Evolutionary conservation across 2,888 invertebrate species (phyloP), one percentile per base, ranked within the genome.

Genomic region (Drosophila meridiana): DNA sequence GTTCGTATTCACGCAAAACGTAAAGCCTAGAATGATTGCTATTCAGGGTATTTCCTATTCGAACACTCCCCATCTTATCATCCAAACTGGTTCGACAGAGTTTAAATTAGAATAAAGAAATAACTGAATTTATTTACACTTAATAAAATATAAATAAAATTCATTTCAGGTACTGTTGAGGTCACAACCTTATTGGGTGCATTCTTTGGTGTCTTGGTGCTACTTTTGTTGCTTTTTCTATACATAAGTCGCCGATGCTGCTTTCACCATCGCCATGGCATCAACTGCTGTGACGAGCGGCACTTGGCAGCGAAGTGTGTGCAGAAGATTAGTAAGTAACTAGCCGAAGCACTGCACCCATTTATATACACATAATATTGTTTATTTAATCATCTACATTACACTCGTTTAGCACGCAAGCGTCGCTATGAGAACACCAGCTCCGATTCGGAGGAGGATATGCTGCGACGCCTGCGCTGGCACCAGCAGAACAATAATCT

Each of bases 121-220:
- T 50, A 50, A 9, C 9, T 26, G 7, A 20, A 38, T 4, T 36
- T 11, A 38, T 4, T 36, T 11, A 20, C 11, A 6, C 6, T 20
- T 26, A 4, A 52, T 34, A 34, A 48, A 34, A n/a, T 40, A 56
- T n/a, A 28, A 36, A 52, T 45, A 8, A 2, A 56, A n/a, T 30
- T 55, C 30, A 5, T 74, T 74, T 2, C 42, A 92, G 93, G 94
- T 93, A 88, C 94, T 94, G 95, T 95, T 93, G 98, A 98, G 94
- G 97, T 97, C 89, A 96, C 97, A 89, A 97, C 97, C 92, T 96
- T 98, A 92, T 95, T 98, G 92, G 97, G 97, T 90, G 97, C 97
- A 76, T 96, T 98, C 88, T 97, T 96, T 76, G 97, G 96, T 76
- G 96, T 98, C 92, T 96, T 98, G 64, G 96, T 96, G 30, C 94